These are phyloP conservation scores for Sinohyriopsis cumingii DNA, from an alignment of 2,888 invertebrate species.

Conservation along the genomic window DNA sequence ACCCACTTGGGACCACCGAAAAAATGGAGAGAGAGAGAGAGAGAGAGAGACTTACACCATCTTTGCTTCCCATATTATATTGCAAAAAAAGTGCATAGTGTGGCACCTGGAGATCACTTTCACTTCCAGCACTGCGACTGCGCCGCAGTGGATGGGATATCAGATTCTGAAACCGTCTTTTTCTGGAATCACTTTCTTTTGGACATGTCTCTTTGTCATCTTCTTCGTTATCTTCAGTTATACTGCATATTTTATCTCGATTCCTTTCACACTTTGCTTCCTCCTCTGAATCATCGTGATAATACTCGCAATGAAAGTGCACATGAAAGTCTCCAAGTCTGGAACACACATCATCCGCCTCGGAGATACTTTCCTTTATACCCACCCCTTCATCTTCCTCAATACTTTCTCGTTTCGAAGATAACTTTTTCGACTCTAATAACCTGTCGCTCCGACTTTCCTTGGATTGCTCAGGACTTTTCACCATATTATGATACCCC, in stretches of 20 bases:
- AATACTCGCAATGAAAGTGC: constrained; percentile 17
- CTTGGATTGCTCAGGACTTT: too few species aligned
- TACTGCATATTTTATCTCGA: too few species aligned
- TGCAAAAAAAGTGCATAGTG: constrained; percentile 69
- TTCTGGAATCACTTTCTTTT: constrained; percentile 45
- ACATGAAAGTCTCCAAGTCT: constrained; percentile 11
- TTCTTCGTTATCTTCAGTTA: too few species aligned
- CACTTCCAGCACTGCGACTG: constrained; percentile 75
- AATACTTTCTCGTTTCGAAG: not conserved
- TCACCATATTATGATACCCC: too few species aligned
- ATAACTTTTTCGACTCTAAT: too few species aligned
- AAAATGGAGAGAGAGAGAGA: not conserved
- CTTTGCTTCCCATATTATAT: constrained; percentile 19
- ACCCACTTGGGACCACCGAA: too few species aligned
- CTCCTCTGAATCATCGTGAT: constrained; percentile 16
- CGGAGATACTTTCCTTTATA: constrained; percentile 22
- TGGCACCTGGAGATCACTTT: constrained; percentile 65
- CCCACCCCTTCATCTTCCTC: constrained; percentile 34
- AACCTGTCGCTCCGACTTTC: too few species aligned
- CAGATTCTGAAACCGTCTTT: constrained; percentile 53
- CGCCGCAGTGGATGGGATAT: constrained; percentile 55
- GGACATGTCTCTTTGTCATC: constrained; percentile 6
- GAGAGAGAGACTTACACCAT: not conserved
- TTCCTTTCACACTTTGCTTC: not conserved
- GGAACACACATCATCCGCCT: constrained; percentile 3